These are phyloP conservation scores for Megaceryle alcyon DNA, from an alignment of 2,797 vertebrate species.

Conservation along the genomic window DNA sequence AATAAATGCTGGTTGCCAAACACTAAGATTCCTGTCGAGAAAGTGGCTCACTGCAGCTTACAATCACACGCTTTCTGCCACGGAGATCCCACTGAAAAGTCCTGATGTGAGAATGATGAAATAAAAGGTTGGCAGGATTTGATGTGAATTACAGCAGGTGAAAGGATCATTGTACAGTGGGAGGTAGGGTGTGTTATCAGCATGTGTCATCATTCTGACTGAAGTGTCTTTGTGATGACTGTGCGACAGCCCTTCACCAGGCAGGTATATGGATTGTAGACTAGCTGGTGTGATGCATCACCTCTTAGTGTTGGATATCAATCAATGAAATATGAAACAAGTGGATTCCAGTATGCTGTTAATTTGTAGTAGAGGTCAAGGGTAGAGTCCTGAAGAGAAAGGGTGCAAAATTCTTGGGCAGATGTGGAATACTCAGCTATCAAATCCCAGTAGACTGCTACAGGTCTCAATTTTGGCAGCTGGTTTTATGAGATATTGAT, in stretches of 20 bases:
- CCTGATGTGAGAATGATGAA: neutral
- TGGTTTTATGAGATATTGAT: neutral
- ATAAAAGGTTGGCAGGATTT: neutral
- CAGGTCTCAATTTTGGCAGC: neutral
- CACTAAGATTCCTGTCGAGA: slow-evolving; percentile 31
- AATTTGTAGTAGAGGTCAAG: neutral
- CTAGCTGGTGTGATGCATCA: neutral
- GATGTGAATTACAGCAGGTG: neutral
- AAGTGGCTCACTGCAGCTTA: neutral
- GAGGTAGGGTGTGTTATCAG: neutral
- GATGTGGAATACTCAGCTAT: neutral
- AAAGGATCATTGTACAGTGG: neutral
- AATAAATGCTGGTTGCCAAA: slow-evolving; percentile 47
- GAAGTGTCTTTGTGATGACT: neutral
- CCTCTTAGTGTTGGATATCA: neutral
- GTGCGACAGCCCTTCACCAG: neutral
- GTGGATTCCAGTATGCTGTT: neutral
- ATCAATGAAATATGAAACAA: neutral
- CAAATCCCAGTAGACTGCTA: neutral
- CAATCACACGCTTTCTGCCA: neutral
- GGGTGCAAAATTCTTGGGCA: neutral
- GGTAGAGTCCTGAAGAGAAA: neutral
- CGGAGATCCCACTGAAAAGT: neutral
- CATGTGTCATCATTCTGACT: neutral
- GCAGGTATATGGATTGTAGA: neutral